phyloP scores from a whole-genome alignment of 92 coral and sea anemone species.

The Heteractis magnifica region DNA sequence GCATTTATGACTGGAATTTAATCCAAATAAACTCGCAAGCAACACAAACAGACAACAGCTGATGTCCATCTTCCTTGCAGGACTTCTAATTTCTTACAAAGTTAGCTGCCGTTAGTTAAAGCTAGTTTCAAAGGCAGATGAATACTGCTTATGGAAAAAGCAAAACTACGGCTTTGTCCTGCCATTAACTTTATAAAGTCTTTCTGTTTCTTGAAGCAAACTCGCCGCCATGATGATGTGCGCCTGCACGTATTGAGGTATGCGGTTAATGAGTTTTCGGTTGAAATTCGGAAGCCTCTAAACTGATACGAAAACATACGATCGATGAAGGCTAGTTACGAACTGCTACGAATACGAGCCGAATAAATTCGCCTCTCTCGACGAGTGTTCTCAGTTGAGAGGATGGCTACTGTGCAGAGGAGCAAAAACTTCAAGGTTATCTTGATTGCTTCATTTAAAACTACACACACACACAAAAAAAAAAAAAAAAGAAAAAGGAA shows the following conservation, averaged over 20 bases:
- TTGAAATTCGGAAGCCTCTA: background rate
- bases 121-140: background rate
- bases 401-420: too few species aligned
- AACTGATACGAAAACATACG: background rate
- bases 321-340: background rate
- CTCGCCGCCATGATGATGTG: constrained; percentile 25
- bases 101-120: background rate
- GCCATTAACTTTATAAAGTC: background rate
- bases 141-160: background rate
- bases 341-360: background rate
- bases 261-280: constrained; percentile 5
- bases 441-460: too few species aligned
- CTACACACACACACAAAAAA: too few species aligned
- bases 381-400: too few species aligned
- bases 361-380: background rate
- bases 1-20: constrained; percentile 48
- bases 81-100: background rate
- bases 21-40: constrained; percentile 1
- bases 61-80: background rate
- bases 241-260: constrained; percentile 10
- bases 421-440: too few species aligned
- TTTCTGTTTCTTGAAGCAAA: background rate
- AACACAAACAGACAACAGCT: background rate
- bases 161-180: background rate
- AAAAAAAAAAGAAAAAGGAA: too few species aligned